These are phyloP conservation scores for Cololabis saira DNA, from an alignment of 2,113 vertebrate genomes.

Conservation along the genomic window DNA sequence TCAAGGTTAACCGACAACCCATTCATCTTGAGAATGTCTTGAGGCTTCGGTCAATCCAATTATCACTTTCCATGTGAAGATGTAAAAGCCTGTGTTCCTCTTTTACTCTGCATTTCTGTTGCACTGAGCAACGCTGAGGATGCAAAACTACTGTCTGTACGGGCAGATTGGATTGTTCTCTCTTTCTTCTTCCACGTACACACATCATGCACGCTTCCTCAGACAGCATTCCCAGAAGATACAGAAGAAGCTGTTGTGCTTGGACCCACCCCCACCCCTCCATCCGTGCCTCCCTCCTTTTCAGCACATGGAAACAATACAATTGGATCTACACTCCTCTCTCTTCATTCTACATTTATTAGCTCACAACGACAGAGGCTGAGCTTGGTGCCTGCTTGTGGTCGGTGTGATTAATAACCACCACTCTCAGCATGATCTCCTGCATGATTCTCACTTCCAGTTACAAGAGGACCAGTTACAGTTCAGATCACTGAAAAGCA, in stretches of 20 bases:
- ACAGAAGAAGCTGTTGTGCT: conserved; percentile 66
- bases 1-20: background rate
- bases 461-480: background rate
- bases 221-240: conserved; percentile 57
- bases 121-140: conserved; percentile 11
- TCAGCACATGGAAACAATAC: conserved; percentile 46
- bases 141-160: background rate
- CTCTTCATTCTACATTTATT: conserved; percentile 23
- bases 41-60: background rate
- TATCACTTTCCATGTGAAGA: conserved; percentile 49
- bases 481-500: conserved; percentile 23
- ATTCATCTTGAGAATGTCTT: background rate
- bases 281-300: conserved; percentile 3
- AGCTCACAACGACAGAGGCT: conserved; percentile 10
- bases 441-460: background rate
- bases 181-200: background rate
- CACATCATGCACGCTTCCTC: conserved; percentile 42
- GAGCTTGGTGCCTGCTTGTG: conserved; percentile 41
- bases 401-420: conserved; percentile 21
- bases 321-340: conserved; percentile 19
- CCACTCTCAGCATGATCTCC: background rate
- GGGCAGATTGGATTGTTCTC: background rate
- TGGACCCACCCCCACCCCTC: conserved; percentile 36
- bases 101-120: conserved; percentile 51
- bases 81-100: conserved; percentile 60